phyloP scores from a whole-genome alignment of 1,140 invertebrate genomes.

The Amyelois transitella region DNA sequence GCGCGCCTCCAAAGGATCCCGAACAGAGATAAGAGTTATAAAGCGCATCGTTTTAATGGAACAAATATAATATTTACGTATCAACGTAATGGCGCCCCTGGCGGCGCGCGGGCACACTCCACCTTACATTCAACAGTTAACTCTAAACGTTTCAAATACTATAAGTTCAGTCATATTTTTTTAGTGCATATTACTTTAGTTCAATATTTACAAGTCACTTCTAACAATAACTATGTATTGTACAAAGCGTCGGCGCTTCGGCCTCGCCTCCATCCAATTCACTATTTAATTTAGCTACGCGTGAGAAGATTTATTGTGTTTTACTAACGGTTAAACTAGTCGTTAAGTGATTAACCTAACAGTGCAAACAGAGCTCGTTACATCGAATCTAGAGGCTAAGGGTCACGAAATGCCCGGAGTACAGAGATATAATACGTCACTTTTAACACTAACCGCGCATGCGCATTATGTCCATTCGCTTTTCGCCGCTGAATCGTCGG shows the following conservation, averaged over 20 bases:
- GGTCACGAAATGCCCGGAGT: background rate
- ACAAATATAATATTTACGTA: constrained; percentile 39
- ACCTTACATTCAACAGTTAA: constrained; percentile 30
- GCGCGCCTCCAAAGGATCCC: constrained; percentile 27
- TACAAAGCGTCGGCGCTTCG: constrained; percentile 33
- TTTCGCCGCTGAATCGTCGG: background rate
- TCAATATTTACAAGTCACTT: constrained; percentile 38
- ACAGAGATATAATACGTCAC: background rate
- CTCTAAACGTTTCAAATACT: constrained; percentile 30
- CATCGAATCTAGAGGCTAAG: constrained; percentile 26
- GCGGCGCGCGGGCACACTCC: constrained; percentile 24
- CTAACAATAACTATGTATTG: constrained; percentile 32
- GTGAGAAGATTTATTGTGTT: constrained; percentile 38
- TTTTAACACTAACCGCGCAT: background rate
- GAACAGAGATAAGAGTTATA: constrained; percentile 45
- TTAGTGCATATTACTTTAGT: constrained; percentile 34
- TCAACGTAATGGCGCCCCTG: constrained; percentile 23
- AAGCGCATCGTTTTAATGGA: constrained; percentile 59
- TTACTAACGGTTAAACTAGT: constrained; percentile 40
- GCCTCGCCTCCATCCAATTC: constrained; percentile 25
- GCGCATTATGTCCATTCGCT: background rate
- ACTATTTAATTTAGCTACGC: constrained; percentile 34
- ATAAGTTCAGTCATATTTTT: constrained; percentile 46
- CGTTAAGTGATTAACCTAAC: constrained; percentile 37
- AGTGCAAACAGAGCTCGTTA: constrained; percentile 32